A percentile compares a stretch with the other conserved stretches of the same genome.
These are phyloP conservation scores for Rhabdophis nuchalis DNA, from an alignment of 2,797 vertebrate genomes.

Conservation along the genomic window DNA sequence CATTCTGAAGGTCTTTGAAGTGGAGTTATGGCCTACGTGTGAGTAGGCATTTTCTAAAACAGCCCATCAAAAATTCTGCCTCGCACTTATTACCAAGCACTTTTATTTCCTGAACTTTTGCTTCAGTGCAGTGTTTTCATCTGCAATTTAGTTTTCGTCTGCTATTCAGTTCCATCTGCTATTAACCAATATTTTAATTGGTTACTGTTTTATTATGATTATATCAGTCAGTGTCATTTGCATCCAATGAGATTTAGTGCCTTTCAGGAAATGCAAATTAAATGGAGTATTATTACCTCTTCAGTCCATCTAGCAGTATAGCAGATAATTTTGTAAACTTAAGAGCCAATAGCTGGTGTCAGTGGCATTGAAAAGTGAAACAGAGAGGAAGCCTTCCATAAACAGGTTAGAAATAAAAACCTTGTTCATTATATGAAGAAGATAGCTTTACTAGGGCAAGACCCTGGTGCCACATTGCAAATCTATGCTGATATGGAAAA, in stretches of 20 bases:
- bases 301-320: not conserved
- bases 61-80: not conserved
- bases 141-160: not conserved
- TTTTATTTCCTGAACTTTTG: not conserved
- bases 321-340: not conserved
- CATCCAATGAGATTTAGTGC: not conserved
- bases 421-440: not conserved
- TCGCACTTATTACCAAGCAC: not conserved
- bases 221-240: not conserved
- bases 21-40: not conserved
- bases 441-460: not conserved
- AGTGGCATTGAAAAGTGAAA: not conserved
- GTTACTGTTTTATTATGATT: not conserved
- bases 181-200: not conserved
- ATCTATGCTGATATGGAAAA: not conserved
- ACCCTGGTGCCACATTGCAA: not conserved
- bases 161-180: not conserved
- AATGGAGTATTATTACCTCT: not conserved
- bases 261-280: not conserved
- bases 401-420: not conserved
- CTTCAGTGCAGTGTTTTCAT: not conserved
- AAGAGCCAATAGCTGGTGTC: not conserved
- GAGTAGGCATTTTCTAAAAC: not conserved
- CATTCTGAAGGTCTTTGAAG: not conserved
- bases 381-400: not conserved